Conservation (phyloP, 2,113 vertebrate genomes). For the Ursus arctos region DNA sequence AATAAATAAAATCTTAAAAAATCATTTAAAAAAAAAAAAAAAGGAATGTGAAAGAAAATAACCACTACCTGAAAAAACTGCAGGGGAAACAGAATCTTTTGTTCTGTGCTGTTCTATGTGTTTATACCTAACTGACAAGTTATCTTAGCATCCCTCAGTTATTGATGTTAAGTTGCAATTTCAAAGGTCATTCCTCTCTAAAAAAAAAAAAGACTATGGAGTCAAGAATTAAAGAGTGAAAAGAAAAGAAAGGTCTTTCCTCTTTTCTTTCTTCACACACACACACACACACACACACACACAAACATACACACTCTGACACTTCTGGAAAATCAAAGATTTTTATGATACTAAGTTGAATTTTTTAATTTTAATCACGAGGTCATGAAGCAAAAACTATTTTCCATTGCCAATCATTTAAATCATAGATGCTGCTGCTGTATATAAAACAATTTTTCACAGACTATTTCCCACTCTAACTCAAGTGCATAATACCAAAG, state of each 20-base stretch:
- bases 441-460: slow-evolving; percentile 35
- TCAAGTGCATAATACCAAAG: neutral
- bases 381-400: neutral
- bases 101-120: neutral
- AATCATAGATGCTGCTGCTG: neutral
- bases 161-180: neutral
- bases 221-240: neutral
- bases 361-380: slow-evolving; percentile 60
- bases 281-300: neutral
- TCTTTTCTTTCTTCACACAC: neutral
- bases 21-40: too few species aligned
- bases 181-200: neutral
- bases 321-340: slow-evolving; percentile 41
- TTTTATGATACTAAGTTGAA: slow-evolving; percentile 35
- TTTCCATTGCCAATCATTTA: neutral
- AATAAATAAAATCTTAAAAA: too few species aligned
- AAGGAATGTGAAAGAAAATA: neutral
- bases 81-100: neutral
- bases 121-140: neutral
- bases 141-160: neutral
- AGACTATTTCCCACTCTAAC: slow-evolving; percentile 13
- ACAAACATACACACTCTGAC: neutral
- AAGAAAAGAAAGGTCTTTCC: neutral
- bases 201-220: neutral
- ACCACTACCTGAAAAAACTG: neutral